Percentiles rank a stretch among this genome's conserved stretches.
phyloP scores from a whole-genome alignment of 2,888 invertebrate genomes.

The Brenthis ino region DNA sequence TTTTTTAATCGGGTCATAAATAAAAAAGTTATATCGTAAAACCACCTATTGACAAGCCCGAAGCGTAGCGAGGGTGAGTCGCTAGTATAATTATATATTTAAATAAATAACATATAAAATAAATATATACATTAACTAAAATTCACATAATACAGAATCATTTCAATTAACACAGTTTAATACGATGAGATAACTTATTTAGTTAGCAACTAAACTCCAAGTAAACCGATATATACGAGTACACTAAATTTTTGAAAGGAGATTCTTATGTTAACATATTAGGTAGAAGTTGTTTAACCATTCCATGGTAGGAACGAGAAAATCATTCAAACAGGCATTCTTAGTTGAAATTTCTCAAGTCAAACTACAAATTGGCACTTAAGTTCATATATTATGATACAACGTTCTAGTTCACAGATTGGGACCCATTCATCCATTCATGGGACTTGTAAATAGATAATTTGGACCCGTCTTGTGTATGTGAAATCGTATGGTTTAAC shows the following conservation, averaged over 20 bases:
- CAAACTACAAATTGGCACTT: slow-evolving; percentile 8
- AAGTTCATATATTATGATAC: slow-evolving; percentile 4
- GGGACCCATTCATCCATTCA: slow-evolving; percentile 4
- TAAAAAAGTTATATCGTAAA: too few species aligned
- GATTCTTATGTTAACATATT: background rate
- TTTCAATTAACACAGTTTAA: background rate
- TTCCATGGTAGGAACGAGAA: background rate
- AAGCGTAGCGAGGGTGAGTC: too few species aligned
- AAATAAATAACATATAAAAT: too few species aligned
- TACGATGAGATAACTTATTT: background rate
- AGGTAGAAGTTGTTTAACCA: background rate
- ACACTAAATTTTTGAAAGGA: background rate
- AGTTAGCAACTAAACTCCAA: too few species aligned
- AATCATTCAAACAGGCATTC: background rate
- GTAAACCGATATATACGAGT: too few species aligned
- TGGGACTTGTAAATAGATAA: slow-evolving; percentile 3
- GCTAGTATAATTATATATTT: too few species aligned
- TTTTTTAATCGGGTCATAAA: too few species aligned
- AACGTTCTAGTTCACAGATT: slow-evolving; percentile 1
- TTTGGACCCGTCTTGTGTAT: background rate
- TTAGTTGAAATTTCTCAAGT: background rate
- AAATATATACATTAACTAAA: too few species aligned
- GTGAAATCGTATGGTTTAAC: background rate
- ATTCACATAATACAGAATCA: too few species aligned
- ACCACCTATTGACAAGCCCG: too few species aligned